Evolutionary conservation across 2,888 invertebrate genomes (phyloP), one percentile per base, ranked within the genome.

Genomic region (Copidosoma aretas): DNA sequence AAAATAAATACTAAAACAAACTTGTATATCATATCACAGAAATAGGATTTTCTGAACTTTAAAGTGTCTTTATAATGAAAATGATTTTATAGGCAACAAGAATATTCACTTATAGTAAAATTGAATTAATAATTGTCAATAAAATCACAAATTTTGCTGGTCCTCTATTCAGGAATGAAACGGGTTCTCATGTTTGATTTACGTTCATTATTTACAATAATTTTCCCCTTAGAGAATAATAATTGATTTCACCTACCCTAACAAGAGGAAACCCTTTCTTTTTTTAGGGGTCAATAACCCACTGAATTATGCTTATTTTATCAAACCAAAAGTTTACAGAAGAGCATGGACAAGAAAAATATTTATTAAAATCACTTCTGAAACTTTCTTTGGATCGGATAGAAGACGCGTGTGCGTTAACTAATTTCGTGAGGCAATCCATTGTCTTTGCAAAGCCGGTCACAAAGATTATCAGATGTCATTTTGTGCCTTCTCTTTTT

Each of bases 391-490:
- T 68, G 52, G 60, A 60, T 68, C 68, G 51, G 57, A 60, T 67
- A 41, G 51, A 53, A 64, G 61, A 64, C 52, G 53, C 46, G 24
- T 75, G 73, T 73, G 76, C 74, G 71, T 73, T 64, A 56, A 62
- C 59, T 71, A 61, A 49, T 49, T 71, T 73, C 65, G 62, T 68
- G 73, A 70, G 43, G 17, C 17, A 32, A 5, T 32, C 8, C 8
- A 32, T 32, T 8, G 32, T 32, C 32, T 32, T 32, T 32, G 32
- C 32, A 32, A 32, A 32, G 32, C 3, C 4, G 3, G 32, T 32
- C 32, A 32, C 32, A 5, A 5, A 3, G 32, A 32, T 32, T 32
- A 32, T 32, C 32, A 32, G 32, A 32, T 8, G 32, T 32, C 8
- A 8, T 32, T 32, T 32, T 32, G 32, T 32, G 32, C 32, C 8